A percentile compares a stretch with the other conserved stretches of the same genome.
These are phyloP conservation scores for Pseudachorutes palmiensis DNA, from an alignment of 1,140 invertebrate species.

Conservation along the genomic window DNA sequence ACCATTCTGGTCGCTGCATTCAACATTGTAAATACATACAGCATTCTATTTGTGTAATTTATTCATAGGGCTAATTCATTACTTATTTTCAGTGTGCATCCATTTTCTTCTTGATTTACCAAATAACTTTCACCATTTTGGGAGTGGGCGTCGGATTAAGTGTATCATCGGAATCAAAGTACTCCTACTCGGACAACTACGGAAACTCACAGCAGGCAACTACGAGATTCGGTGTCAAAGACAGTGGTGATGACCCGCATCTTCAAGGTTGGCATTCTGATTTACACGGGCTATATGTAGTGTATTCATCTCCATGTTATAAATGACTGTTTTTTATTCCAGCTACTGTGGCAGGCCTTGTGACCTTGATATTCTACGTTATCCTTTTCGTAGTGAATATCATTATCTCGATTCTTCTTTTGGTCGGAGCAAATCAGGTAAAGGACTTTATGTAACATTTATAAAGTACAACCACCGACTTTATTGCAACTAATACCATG, in stretches of 20 bases:
- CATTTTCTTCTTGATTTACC: background rate
- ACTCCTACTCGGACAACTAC: no score
- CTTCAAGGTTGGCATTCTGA: background rate
- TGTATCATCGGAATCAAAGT: background rate
- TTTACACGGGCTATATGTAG: background rate
- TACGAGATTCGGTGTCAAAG: background rate
- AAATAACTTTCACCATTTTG: background rate
- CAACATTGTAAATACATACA: background rate
- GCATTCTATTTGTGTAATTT: background rate
- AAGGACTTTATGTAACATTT: background rate
- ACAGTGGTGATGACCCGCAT: background rate
- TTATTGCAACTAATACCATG: background rate
- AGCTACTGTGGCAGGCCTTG: background rate
- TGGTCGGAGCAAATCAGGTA: slow-evolving; percentile 1
- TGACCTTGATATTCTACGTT: background rate
- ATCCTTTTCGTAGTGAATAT: slow-evolving; percentile 1
- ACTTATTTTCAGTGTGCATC: background rate
- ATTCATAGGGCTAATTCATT: background rate
- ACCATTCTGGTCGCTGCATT: background rate
- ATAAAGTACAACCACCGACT: background rate
- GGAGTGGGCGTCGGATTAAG: background rate
- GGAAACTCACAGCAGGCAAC: background rate
- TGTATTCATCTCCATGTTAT: background rate
- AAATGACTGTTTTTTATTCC: background rate
- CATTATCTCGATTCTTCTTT: background rate